Evolutionary conservation across 2,113 vertebrate species (phyloP).

Genomic region (Oryzias celebensis): DNA sequence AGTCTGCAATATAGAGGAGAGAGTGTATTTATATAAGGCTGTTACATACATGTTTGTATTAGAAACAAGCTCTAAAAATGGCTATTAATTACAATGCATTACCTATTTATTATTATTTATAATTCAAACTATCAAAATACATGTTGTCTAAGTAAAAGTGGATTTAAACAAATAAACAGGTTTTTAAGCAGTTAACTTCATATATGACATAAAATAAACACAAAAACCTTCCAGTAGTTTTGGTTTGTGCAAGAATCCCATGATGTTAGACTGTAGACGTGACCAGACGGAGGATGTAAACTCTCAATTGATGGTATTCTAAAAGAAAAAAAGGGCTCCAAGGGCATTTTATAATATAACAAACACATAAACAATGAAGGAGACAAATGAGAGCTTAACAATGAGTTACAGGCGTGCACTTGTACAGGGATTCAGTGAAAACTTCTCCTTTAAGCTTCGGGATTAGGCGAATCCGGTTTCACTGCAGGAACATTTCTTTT

Average conservation of each 20-base stretch:
- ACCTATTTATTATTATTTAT: neutral
- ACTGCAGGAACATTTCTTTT: conserved; percentile 26
- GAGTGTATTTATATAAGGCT: conserved; percentile 21
- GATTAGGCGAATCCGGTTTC: conserved; percentile 55
- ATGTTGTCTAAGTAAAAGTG: too few species aligned
- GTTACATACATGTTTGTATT: conserved; percentile 6
- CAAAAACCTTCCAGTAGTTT: too few species aligned
- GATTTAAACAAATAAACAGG: too few species aligned
- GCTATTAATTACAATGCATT: neutral
- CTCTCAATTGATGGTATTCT: neutral
- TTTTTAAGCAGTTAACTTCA: too few species aligned
- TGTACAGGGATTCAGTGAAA: conserved; percentile 14
- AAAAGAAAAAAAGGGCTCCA: neutral
- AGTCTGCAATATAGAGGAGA: conserved; percentile 10
- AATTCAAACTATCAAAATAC: too few species aligned
- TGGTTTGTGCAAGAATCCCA: neutral
- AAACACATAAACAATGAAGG: conserved; percentile 11
- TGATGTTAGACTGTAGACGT: neutral
- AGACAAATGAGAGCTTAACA: conserved; percentile 34
- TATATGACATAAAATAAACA: too few species aligned
- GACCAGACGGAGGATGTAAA: conserved; percentile 5
- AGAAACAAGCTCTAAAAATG: neutral
- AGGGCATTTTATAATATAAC: conserved; percentile 6
- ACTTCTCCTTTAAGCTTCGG: conserved; percentile 35
- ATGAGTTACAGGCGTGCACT: conserved; percentile 19